phyloP scores from a whole-genome alignment of 1,140 invertebrate genomes.

The Phthorimaea operculella region DNA sequence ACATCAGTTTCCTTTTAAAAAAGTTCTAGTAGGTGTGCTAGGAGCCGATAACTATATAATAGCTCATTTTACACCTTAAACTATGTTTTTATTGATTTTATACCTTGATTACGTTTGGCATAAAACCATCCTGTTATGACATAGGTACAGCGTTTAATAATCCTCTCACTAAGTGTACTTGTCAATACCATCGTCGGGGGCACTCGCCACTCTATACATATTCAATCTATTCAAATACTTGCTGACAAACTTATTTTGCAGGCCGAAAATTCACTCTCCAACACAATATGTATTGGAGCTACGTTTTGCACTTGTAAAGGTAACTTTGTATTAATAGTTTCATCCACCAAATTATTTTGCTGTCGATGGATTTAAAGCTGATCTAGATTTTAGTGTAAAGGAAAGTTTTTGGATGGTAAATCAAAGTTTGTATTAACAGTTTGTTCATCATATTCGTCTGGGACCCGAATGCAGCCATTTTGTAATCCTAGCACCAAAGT shows the following conservation, averaged over 20 bases:
- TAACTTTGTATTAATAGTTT: no score
- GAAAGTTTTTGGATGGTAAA: not conserved
- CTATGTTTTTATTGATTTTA: no score
- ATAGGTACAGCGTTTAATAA: constrained; percentile 28
- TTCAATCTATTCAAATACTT: constrained; percentile 43
- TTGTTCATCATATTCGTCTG: constrained; percentile 19
- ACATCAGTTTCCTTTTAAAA: no score
- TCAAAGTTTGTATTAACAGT: constrained; percentile 23
- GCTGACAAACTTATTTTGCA: not conserved
- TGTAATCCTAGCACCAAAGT: constrained; percentile 48
- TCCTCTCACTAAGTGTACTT: constrained; percentile 45
- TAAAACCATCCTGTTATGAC: constrained; percentile 25
- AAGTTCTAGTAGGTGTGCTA: no score
- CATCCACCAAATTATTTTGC: not conserved
- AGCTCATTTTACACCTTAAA: no score
- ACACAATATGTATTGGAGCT: no score
- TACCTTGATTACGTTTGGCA: constrained; percentile 13
- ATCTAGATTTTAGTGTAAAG: constrained; percentile 7
- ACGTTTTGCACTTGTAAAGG: no score
- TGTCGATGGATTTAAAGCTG: not conserved
- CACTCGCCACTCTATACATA: constrained; percentile 22
- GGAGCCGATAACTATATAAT: no score
- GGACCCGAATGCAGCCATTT: constrained; percentile 41
- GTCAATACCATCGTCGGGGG: constrained; percentile 35
- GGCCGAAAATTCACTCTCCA: no score